These are phyloP conservation scores for Gouania willdenowi DNA, from an alignment of 2,797 vertebrate species.

Conservation along the genomic window DNA sequence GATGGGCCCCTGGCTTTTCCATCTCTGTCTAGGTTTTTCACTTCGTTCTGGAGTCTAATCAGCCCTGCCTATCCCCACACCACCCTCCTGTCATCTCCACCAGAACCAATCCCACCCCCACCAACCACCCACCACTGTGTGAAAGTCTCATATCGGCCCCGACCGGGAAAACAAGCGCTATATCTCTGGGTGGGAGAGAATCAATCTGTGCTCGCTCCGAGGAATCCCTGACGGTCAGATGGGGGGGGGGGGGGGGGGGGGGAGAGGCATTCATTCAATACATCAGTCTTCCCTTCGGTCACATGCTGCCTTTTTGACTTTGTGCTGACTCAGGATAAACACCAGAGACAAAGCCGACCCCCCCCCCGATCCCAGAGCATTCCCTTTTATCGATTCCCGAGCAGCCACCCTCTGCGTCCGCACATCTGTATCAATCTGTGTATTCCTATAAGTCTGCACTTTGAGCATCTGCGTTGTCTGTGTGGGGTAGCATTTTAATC, in stretches of 20 bases:
- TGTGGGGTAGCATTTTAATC: conserved; percentile 66
- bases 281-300: conserved; percentile 57
- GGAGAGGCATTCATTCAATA: background rate
- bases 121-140: conserved; percentile 4
- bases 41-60: conserved; percentile 56
- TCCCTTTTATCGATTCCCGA: conserved; percentile 22
- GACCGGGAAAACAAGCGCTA: conserved; percentile 61
- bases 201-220: conserved; percentile 62
- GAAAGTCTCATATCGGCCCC: conserved; percentile 55
- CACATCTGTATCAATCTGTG: conserved; percentile 64
- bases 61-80: background rate
- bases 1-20: conserved; percentile 42
- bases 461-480: conserved; percentile 56
- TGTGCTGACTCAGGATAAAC: conserved; percentile 63
- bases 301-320: conserved; percentile 57
- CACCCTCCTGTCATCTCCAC: background rate
- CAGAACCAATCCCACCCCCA: conserved; percentile 1
- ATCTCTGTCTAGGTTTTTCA: conserved; percentile 56
- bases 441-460: conserved; percentile 49
- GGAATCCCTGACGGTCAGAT: conserved; percentile 57
- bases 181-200: conserved; percentile 55
- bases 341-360: conserved; percentile 42
- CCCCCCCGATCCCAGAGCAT: conserved; percentile 35
- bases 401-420: conserved; percentile 47
- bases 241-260: background rate